phyloP scores from a whole-genome alignment of 2,113 vertebrate species.

The Ctenodactylus gundi region DNA sequence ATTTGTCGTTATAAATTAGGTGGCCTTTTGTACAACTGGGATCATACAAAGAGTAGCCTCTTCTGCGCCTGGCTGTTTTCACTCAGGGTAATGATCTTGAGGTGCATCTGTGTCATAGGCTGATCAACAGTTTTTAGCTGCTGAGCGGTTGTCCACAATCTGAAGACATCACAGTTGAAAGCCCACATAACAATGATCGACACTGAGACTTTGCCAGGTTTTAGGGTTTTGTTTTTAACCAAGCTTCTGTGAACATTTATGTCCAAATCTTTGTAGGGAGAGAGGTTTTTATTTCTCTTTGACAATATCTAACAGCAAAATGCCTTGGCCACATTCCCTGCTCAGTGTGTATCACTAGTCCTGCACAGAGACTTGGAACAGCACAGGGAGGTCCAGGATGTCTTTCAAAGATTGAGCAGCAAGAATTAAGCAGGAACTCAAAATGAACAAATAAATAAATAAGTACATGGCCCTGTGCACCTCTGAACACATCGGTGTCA shows the following conservation, averaged over 20 bases:
- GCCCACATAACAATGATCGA: neutral
- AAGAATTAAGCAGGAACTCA: neutral
- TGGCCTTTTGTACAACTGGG: neutral
- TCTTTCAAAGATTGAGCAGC: neutral
- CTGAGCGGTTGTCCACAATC: neutral
- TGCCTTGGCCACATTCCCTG: neutral
- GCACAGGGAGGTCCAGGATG: neutral
- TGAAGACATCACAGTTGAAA: neutral
- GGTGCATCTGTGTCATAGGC: neutral
- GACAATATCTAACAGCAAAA: neutral
- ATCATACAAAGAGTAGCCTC: neutral
- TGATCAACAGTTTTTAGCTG: neutral
- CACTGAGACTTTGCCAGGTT: neutral
- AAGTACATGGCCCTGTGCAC: neutral
- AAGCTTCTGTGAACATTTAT: neutral
- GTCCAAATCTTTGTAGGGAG: neutral
- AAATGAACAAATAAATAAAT: neutral
- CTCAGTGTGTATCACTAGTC: neutral
- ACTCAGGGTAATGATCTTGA: neutral
- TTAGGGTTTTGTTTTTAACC: neutral
- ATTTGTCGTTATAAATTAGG: neutral
- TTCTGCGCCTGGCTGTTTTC: neutral
- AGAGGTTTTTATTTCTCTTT: neutral
- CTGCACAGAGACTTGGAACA: neutral
- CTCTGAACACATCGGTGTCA: neutral